These are phyloP conservation scores for Eupithecia subfuscata DNA, from an alignment of 2,888 invertebrate genomes.

Conservation along the genomic window DNA sequence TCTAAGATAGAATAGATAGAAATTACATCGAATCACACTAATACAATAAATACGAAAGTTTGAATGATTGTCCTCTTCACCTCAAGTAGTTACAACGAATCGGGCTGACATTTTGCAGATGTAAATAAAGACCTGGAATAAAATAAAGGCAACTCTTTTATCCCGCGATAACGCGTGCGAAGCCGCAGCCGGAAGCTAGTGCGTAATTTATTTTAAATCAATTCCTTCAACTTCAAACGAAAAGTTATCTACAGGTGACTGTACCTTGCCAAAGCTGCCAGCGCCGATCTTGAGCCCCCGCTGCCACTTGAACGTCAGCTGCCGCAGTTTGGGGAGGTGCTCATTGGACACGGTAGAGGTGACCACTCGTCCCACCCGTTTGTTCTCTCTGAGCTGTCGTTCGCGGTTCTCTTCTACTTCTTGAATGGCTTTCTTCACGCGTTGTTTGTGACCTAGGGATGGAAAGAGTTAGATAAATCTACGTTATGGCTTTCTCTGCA, in stretches of 20 bases:
- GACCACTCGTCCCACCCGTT: conserved; percentile 67
- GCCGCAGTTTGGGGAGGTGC: conserved; percentile 89
- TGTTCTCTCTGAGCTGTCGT: conserved; percentile 68
- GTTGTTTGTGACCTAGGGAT: conserved; percentile 65
- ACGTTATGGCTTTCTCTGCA: not conserved
- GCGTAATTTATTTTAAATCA: too few species aligned
- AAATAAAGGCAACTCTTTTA: too few species aligned
- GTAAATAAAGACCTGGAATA: too few species aligned
- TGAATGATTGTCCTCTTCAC: too few species aligned
- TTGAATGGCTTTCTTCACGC: conserved; percentile 78
- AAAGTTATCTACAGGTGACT: not conserved
- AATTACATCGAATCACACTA: too few species aligned
- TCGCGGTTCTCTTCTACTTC: conserved; percentile 87
- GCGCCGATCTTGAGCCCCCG: conserved; percentile 95
- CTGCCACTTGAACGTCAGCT: conserved; percentile 97
- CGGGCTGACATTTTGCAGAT: too few species aligned
- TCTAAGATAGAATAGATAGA: too few species aligned
- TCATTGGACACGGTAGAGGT: conserved; percentile 70
- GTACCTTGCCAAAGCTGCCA: conserved; percentile 94
- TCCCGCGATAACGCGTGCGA: too few species aligned
- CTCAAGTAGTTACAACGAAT: too few species aligned
- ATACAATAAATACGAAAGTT: too few species aligned
- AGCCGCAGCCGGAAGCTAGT: too few species aligned
- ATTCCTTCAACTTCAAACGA: too few species aligned
- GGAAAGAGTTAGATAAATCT: not conserved